Percentiles rank a stretch among this genome's conserved stretches.
Evolutionary conservation across 2,888 invertebrate genomes (phyloP).

Genomic region (Psococerastis gibbosa): DNA sequence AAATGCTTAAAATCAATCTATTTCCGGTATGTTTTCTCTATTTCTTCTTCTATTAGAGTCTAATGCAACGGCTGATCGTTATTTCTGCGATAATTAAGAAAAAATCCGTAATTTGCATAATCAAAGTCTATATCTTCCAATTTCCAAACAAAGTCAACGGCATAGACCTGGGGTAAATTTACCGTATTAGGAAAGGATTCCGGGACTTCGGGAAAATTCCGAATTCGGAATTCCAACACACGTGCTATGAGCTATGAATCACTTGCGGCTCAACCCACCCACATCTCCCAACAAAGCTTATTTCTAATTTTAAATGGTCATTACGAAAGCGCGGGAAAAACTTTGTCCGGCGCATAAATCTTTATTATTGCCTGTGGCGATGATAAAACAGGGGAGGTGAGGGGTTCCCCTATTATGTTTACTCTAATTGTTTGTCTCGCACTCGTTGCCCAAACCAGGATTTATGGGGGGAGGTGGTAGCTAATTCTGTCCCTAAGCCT

Average conservation of each 20-base stretch:
- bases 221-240: neutral
- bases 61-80: too few relatives aligned
- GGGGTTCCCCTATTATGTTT: neutral
- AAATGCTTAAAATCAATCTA: too few relatives aligned
- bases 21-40: too few relatives aligned
- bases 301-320: constrained; percentile 10
- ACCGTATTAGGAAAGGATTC: too few relatives aligned
- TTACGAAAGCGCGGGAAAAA: constrained; percentile 7
- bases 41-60: too few relatives aligned
- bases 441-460: neutral
- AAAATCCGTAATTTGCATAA: too few relatives aligned
- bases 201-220: too few relatives aligned
- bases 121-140: neutral
- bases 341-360: constrained; percentile 4
- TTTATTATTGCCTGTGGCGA: constrained; percentile 3
- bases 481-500: neutral
- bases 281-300: constrained; percentile 8
- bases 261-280: neutral
- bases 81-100: too few relatives aligned
- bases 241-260: neutral
- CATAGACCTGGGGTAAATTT: too few relatives aligned
- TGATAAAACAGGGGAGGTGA: neutral
- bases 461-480: neutral
- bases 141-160: too few relatives aligned
- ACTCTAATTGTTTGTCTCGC: neutral